A percentile compares a stretch with the other conserved stretches of the same genome.
Conservation (phyloP, 2,113 vertebrate species). For the Chaetops frenatus region DNA sequence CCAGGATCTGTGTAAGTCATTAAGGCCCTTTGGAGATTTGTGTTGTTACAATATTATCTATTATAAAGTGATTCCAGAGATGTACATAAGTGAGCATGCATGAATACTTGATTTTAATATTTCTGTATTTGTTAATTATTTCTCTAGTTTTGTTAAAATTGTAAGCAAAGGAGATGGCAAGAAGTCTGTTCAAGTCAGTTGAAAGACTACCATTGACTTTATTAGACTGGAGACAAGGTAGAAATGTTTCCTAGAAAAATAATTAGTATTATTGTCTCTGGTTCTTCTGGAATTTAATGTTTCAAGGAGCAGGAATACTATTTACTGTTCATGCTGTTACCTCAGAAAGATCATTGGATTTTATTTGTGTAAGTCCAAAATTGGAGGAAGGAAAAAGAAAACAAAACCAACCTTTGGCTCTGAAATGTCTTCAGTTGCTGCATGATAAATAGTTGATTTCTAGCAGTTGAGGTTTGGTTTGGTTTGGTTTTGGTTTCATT, state of each 20-base stretch:
- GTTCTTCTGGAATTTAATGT: neutral
- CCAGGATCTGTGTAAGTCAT: slow-evolving; percentile 90
- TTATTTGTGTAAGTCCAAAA: neutral
- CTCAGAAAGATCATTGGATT: neutral
- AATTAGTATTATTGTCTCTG: neutral
- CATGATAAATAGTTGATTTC: neutral
- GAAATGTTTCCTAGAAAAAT: neutral
- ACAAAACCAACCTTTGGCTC: neutral
- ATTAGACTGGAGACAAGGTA: neutral
- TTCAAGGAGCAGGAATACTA: neutral
- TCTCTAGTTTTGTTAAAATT: neutral
- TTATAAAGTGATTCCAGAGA: neutral
- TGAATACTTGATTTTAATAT: neutral
- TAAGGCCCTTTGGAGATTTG: neutral
- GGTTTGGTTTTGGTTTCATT: neutral
- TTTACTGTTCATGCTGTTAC: neutral
- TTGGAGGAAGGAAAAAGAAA: neutral
- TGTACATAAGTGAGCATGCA: neutral
- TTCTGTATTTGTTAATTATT: neutral
- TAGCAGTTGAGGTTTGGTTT: neutral
- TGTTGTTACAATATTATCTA: neutral
- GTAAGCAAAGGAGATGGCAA: neutral
- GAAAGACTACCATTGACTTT: neutral
- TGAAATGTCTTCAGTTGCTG: neutral
- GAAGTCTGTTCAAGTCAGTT: neutral